Base-by-base conservation (phyloP, 2,888 invertebrate species). In the Pharmacophagus antenor region DNA sequence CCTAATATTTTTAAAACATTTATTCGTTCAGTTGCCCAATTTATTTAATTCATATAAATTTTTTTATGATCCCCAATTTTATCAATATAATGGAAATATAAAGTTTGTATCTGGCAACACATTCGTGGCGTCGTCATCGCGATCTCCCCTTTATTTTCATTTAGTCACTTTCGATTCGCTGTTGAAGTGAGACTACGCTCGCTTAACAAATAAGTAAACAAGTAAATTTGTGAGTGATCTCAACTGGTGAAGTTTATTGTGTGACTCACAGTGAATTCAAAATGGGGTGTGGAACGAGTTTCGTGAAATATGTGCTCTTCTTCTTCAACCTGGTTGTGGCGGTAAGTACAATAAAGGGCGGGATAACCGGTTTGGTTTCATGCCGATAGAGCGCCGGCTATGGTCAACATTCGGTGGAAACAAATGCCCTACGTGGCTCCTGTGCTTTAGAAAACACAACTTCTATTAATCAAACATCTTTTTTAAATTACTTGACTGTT, bases 271-370 rank as follows among this genome's bases (percentile, higher is more conserved):
- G 82, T 82, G 82, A 62, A 69, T 73, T 79, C 80, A 92, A 86
- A 77, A 93, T 93, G 93, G 92, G 92, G 89, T 94, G 94, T 85
- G 94, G 94, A 80, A 94, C 94, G 88, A 93, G 94, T 84, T 93
- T 94, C 88, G 93, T 95, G 81, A 96, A 96, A 92, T 95, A 95
- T 85, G 92, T 96, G 73, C 93, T 96, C 74, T 96, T 96, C 83
- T 91, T 95, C 84, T 95, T 95, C 90, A 96, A 96, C 81, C 86
- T 95, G 70, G 71, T 95, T 63, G 95, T 95, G 76, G 94, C 94
- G 92, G 95, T 95, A 86, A 95, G 95, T 95, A 44, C 42, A 18
- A 44, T 10, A 70, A 76, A 81, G 78, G 79, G 77, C 77, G 74
- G 76, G 74, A 75, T 70, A 87, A 88, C 88, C 88, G 88, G 88